These are phyloP conservation scores for Euplagia quadripunctaria DNA, from an alignment of 2,888 invertebrate genomes.

Conservation along the genomic window DNA sequence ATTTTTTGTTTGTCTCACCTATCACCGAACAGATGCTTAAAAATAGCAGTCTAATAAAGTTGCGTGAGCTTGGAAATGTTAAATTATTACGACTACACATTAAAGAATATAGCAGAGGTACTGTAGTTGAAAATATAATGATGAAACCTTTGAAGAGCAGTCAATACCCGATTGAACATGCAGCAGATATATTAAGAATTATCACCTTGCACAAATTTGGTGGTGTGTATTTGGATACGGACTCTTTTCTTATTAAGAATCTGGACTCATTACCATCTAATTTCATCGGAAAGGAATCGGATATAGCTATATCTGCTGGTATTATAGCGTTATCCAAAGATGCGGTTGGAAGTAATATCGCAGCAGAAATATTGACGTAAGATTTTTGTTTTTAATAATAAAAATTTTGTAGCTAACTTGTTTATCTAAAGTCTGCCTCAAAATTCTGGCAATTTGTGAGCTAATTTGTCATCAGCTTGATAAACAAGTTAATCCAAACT, in stretches of 20 bases:
- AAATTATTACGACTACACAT: slow-evolving; percentile 37
- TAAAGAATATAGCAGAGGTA: slow-evolving; percentile 23
- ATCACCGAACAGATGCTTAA: slow-evolving; percentile 29
- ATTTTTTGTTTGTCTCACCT: slow-evolving; percentile 65
- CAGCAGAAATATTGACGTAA: slow-evolving; percentile 32
- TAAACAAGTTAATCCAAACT: too few species aligned
- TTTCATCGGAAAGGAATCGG: slow-evolving; percentile 42
- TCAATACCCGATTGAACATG: slow-evolving; percentile 25
- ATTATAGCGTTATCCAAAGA: slow-evolving; percentile 40
- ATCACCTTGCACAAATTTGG: slow-evolving; percentile 47
- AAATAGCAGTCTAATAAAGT: slow-evolving; percentile 27
- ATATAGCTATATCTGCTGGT: slow-evolving; percentile 27
- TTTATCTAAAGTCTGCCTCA: background rate
- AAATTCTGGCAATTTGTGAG: background rate
- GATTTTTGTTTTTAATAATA: slow-evolving; percentile 5
- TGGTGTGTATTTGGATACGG: slow-evolving; percentile 49
- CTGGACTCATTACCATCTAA: slow-evolving; percentile 46
- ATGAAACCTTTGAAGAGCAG: slow-evolving; percentile 3
- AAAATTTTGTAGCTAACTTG: background rate
- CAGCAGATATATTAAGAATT: slow-evolving; percentile 44
- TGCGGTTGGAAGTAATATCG: slow-evolving; percentile 28
- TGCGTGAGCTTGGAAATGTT: slow-evolving; percentile 38
- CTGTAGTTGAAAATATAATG: slow-evolving; percentile 26
- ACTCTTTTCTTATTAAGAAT: slow-evolving; percentile 37
- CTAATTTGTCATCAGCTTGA: too few species aligned